Conservation (phyloP, 2,797 vertebrate species). For the Eulemur rubriventer region DNA sequence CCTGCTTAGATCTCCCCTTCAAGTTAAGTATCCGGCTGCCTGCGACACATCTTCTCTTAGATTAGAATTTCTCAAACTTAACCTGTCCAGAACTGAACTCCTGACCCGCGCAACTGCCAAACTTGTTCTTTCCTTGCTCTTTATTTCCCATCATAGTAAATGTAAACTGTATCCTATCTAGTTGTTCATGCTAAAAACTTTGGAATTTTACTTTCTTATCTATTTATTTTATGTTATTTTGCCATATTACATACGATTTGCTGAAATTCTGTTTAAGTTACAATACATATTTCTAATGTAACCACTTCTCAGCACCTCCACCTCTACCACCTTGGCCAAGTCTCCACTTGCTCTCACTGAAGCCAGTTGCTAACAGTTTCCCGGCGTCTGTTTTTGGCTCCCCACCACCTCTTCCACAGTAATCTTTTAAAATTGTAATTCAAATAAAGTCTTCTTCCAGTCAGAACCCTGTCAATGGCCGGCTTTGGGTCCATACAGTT, state of each 20-base stretch:
- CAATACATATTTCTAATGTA: neutral
- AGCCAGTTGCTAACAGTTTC: neutral
- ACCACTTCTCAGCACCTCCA: neutral
- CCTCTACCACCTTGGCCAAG: neutral
- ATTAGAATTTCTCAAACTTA: neutral
- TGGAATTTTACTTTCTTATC: neutral
- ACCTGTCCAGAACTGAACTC: neutral
- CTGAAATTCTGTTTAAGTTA: neutral
- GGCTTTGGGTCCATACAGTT: neutral
- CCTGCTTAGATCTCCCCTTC: too few species aligned
- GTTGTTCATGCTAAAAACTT: neutral
- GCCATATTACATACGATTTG: neutral
- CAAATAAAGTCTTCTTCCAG: neutral
- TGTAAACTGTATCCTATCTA: neutral
- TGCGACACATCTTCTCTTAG: neutral
- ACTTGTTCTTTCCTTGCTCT: neutral
- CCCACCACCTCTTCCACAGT: neutral
- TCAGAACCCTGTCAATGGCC: neutral
- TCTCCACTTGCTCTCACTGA: neutral
- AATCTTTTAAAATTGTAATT: neutral
- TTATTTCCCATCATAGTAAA: neutral
- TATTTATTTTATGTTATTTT: neutral
- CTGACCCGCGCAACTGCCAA: neutral
- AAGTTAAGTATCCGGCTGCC: neutral
- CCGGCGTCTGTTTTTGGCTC: neutral